Conservation (phyloP, 2,113 vertebrate genomes). For the Scophthalmus maximus region DNA sequence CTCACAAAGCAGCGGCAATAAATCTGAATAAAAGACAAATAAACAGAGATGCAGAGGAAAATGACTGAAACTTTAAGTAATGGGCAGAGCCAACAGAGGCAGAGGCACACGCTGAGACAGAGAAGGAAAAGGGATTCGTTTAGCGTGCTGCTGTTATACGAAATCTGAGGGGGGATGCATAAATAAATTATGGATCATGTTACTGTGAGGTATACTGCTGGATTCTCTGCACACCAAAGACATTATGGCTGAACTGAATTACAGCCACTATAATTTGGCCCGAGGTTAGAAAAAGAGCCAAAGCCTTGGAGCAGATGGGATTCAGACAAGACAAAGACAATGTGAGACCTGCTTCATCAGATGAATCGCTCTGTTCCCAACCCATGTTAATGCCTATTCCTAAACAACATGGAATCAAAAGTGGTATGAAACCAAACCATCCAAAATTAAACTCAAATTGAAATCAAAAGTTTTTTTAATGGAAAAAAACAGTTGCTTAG, state of each 20-base stretch:
- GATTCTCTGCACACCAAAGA: slow-evolving; percentile 36
- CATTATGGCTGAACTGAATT: slow-evolving; percentile 39
- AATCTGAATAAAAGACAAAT: slow-evolving; percentile 1
- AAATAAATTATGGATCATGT: slow-evolving; percentile 56
- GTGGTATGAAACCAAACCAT: not conserved
- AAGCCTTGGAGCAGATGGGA: not conserved
- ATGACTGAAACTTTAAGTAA: slow-evolving; percentile 5
- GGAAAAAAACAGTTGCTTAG: not conserved
- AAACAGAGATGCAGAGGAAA: not conserved
- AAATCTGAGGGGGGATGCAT: slow-evolving; percentile 46
- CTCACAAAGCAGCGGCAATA: slow-evolving; percentile 8
- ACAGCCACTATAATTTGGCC: slow-evolving; percentile 25
- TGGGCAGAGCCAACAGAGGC: not conserved
- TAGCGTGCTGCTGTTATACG: slow-evolving; percentile 34
- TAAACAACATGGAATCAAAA: no score
- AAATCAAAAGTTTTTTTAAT: no score
- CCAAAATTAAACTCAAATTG: not conserved
- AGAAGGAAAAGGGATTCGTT: slow-evolving; percentile 49
- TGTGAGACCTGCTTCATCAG: no score
- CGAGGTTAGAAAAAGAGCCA: slow-evolving; percentile 15
- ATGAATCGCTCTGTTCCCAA: no score
- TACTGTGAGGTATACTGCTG: slow-evolving; percentile 31
- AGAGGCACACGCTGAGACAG: slow-evolving; percentile 6
- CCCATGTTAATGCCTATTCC: no score
- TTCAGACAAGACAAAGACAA: no score